These are phyloP conservation scores for Neodon shergylaensis DNA, from an alignment of 2,113 vertebrate genomes.

Conservation along the genomic window DNA sequence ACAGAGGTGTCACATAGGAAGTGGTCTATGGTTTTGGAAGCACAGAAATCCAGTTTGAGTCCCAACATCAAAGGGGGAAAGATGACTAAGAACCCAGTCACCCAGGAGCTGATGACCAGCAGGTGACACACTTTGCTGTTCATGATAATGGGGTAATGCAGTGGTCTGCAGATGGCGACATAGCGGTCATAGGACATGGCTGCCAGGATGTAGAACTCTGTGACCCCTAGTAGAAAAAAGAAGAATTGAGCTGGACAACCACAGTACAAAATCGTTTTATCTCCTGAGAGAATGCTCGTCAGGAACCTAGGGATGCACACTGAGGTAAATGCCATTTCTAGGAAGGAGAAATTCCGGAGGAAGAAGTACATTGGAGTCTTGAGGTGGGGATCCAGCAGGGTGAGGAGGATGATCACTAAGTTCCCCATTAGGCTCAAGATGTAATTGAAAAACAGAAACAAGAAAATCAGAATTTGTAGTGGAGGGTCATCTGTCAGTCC, in stretches of 20 bases:
- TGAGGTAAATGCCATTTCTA: neutral
- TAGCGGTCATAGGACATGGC: conserved; percentile 66
- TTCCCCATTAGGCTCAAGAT: neutral
- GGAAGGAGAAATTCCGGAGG: neutral
- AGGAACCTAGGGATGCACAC: neutral
- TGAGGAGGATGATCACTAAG: neutral
- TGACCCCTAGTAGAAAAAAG: conserved; percentile 3
- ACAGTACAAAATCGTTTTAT: neutral
- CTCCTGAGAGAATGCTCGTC: neutral
- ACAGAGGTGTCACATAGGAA: conserved; percentile 67
- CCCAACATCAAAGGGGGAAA: conserved; percentile 21
- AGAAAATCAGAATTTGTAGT: neutral
- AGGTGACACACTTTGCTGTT: conserved; percentile 32
- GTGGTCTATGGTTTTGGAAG: conserved; percentile 52
- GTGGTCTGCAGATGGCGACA: conserved; percentile 56
- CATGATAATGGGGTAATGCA: conserved; percentile 58
- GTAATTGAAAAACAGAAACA: neutral
- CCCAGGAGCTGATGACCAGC: conserved; percentile 45
- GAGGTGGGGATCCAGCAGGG: neutral
- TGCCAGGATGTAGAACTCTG: conserved; percentile 64
- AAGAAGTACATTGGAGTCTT: conserved; percentile 17
- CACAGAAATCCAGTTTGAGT: conserved; percentile 64
- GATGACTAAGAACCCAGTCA: conserved; percentile 36
- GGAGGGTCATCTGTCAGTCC: conserved; percentile 57
- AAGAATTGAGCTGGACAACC: conserved; percentile 48